Evolutionary conservation across 1,140 invertebrate species (phyloP).

Genomic region (Holotrichia oblita): DNA sequence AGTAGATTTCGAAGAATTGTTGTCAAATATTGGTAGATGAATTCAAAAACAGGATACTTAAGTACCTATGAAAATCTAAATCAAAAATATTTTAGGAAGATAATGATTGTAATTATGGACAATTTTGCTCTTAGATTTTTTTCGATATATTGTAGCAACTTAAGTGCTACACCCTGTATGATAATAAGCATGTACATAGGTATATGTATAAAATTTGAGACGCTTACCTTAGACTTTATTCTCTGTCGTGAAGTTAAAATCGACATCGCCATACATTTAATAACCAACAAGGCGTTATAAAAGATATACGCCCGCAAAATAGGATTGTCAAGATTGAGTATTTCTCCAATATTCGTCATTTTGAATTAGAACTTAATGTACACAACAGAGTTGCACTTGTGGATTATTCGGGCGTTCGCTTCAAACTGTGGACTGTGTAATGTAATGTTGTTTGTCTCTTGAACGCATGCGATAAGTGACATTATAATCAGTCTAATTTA

Average conservation of each 20-base stretch:
- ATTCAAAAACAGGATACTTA: background rate
- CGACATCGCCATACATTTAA: slow-evolving; percentile 69
- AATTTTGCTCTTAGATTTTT: too few relatives aligned
- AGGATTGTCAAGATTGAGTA: slow-evolving; percentile 55
- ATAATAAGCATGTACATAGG: background rate
- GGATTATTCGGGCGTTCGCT: background rate
- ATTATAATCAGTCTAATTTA: background rate
- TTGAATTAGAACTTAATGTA: too few relatives aligned
- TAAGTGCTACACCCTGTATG: too few relatives aligned
- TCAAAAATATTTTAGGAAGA: too few relatives aligned
- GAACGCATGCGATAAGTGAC: background rate
- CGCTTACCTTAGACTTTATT: slow-evolving; percentile 66
- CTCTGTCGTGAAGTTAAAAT: slow-evolving; percentile 64
- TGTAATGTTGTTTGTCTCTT: background rate
- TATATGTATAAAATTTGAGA: background rate
- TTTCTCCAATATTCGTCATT: background rate
- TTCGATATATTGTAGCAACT: too few relatives aligned
- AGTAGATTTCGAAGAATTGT: too few relatives aligned
- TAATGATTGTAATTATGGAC: too few relatives aligned
- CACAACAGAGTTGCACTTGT: background rate
- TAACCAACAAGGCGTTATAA: slow-evolving; percentile 65
- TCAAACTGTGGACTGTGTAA: background rate
- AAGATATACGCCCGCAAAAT: slow-evolving; percentile 67
- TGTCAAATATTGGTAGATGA: too few relatives aligned
- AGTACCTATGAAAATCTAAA: background rate